Base-by-base conservation (phyloP, 1,140 invertebrate genomes). In the Drosophila santomea region DNA sequence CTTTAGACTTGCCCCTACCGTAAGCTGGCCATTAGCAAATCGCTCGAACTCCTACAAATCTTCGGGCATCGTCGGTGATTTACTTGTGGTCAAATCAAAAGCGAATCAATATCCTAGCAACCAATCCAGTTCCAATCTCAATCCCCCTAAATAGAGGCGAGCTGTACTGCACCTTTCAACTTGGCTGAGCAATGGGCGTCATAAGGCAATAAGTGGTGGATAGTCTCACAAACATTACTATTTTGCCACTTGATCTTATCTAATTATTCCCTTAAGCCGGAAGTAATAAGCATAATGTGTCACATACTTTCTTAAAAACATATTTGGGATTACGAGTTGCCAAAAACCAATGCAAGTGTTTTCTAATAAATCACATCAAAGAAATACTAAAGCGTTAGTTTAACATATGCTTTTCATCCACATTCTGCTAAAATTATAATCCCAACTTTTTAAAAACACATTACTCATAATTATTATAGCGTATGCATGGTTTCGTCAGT, bases 21-120 rank as follows among this genome's bases (percentile, higher is more conserved):
- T 43, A 11, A 32, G 41, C 51, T 32, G 43, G 48, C 41, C 54
- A 67, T 81, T 82, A 73, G 48, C 47, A 78, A 81, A 82, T 78
- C 43, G 12, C 57, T 43, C 20, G 47, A 25, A 17, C 15, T 43
- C 38, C 32, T 32, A 28, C 32, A 45, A 38, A 66, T 51, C 64
- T 28, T 54, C 10, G 47, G 20, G 11, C 67, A 25, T 32, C n/a
- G 35, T 41, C n/a, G 20, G 10, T 43, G 44, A 69, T 50, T 48
- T 43, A 36, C 36, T 58, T 58, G 64, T 17, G 68, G 51, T 57
- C 20, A 36, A 48, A 48, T 58, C 51, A 35, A 57, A 71, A 25
- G 51, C 28, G 51, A 58, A 14, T 57, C 67, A 69, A 69, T 50
- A 57, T 15, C 64, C 44, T 47, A 36, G 67, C 35, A 71, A 41